These are phyloP conservation scores for Momotus momota DNA, from an alignment of 2,797 vertebrate species.

Conservation along the genomic window DNA sequence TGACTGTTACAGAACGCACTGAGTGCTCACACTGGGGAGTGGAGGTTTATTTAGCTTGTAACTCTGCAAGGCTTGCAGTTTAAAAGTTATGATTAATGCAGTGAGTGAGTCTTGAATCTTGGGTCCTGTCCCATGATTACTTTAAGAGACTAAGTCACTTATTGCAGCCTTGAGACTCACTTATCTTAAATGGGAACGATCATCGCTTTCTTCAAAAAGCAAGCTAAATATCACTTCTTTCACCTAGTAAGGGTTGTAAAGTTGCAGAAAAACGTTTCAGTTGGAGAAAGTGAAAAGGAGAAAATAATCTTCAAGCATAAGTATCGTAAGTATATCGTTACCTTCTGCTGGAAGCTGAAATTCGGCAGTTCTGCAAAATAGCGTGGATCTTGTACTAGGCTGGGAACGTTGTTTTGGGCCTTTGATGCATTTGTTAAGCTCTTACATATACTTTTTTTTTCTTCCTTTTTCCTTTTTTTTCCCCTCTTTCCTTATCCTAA, in stretches of 20 bases:
- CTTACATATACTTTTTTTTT: fast-evolving
- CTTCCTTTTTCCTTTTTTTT: fast-evolving
- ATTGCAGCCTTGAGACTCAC: neutral
- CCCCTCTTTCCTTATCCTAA: fast-evolving
- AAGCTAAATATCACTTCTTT: neutral
- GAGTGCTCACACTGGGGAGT: neutral
- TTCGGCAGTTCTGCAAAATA: neutral
- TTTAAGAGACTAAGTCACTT: neutral
- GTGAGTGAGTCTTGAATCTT: neutral
- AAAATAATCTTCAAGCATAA: neutral
- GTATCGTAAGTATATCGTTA: neutral
- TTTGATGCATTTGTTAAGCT: neutral
- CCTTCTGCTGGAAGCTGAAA: neutral
- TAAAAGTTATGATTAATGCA: neutral
- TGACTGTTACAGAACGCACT: neutral
- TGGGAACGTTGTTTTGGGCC: neutral
- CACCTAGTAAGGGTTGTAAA: neutral
- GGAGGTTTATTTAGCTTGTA: neutral
- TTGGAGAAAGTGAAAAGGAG: neutral
- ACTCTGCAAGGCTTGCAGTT: neutral
- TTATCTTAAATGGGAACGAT: neutral
- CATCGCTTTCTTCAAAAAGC: neutral
- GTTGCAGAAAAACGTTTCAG: neutral
- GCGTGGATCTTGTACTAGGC: fast-evolving
- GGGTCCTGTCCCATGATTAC: neutral